Evolutionary conservation across 2,113 vertebrate genomes (phyloP).

Genomic region (Gambusia affinis): DNA sequence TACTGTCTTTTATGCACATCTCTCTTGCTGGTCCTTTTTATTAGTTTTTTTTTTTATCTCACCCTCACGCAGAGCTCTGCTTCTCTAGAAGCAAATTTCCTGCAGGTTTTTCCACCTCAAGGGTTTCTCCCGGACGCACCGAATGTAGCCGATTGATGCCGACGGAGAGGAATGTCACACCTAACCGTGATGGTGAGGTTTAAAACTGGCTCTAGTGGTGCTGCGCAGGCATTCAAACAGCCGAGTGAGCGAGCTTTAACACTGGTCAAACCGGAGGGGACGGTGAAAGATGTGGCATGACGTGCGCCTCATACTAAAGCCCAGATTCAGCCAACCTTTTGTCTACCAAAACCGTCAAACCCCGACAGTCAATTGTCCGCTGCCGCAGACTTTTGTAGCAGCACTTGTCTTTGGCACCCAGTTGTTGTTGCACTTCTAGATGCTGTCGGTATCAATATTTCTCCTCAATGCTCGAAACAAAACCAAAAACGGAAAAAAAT

Average conservation of each 20-base stretch:
- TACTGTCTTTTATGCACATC: conserved; percentile 17
- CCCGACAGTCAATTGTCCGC: conserved; percentile 30
- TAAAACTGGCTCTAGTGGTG: conserved; percentile 47
- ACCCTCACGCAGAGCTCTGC: conserved; percentile 38
- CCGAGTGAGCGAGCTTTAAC: conserved; percentile 42
- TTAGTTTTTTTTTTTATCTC: neutral
- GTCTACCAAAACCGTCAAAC: conserved; percentile 12
- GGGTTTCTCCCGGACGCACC: conserved; percentile 37
- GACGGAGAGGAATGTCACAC: conserved; percentile 29
- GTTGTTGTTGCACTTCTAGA: conserved; percentile 14
- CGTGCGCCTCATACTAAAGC: conserved; percentile 67
- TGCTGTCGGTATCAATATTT: neutral
- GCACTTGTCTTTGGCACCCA: conserved; percentile 13
- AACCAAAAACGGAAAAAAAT: neutral
- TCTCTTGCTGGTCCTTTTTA: conserved; percentile 11
- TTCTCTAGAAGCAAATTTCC: conserved; percentile 38
- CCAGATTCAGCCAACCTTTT: conserved; percentile 68
- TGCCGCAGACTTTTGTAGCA: conserved; percentile 21
- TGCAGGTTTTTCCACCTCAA: conserved; percentile 33
- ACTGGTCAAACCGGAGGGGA: conserved; percentile 55
- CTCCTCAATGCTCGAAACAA: conserved; percentile 5
- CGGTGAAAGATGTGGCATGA: conserved; percentile 70
- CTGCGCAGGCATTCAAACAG: conserved; percentile 37
- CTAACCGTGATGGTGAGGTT: conserved; percentile 29
- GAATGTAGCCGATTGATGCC: conserved; percentile 34